Percentiles rank a stretch among this genome's conserved stretches.
phyloP scores from a whole-genome alignment of 2,888 invertebrate genomes.

The Agapostemon virescens region DNA sequence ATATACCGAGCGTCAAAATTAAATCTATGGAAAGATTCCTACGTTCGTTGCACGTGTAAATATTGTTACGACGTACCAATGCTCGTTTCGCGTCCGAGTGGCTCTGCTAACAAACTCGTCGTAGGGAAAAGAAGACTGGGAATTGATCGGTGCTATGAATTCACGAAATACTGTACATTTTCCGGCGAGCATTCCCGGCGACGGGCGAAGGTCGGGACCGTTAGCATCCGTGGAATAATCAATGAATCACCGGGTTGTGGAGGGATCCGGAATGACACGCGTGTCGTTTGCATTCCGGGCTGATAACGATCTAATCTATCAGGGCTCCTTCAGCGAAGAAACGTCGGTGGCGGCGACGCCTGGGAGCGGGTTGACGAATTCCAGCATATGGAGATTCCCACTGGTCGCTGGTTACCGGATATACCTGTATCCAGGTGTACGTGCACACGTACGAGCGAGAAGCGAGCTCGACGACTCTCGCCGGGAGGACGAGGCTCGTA shows the following conservation, averaged over 20 bases:
- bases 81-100: too few species aligned
- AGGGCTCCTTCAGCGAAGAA: constrained; percentile 34
- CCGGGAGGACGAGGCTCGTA: constrained; percentile 25
- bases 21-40: too few species aligned
- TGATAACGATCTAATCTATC: constrained; percentile 49
- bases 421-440: constrained; percentile 34
- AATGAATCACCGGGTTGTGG: constrained; percentile 26
- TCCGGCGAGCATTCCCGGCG: neutral
- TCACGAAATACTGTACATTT: neutral
- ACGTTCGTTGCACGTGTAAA: too few species aligned
- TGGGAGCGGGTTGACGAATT: constrained; percentile 45
- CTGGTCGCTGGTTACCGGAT: constrained; percentile 35
- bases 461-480: constrained; percentile 8
- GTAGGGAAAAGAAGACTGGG: neutral
- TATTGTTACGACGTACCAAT: too few species aligned
- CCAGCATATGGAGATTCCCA: constrained; percentile 49
- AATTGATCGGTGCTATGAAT: neutral
- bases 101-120: too few species aligned
- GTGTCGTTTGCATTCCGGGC: constrained; percentile 38
- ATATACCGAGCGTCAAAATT: too few species aligned
- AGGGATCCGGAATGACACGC: constrained; percentile 37
- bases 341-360: neutral
- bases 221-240: constrained; percentile 21
- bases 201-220: constrained; percentile 17
- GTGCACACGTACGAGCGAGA: neutral